Conservation (phyloP, 2,113 vertebrate species). For the Archilochus colubris region DNA sequence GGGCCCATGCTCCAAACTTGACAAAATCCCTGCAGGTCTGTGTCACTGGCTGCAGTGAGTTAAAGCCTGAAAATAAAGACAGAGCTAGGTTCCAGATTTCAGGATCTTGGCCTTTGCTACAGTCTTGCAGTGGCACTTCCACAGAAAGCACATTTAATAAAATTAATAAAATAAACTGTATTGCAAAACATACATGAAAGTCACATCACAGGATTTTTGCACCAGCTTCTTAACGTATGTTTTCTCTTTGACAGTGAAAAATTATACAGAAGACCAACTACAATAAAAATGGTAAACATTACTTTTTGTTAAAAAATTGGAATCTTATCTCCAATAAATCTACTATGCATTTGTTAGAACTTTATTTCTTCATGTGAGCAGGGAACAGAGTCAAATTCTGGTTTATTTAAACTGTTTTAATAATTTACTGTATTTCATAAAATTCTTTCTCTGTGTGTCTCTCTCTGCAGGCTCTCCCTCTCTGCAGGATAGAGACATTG, state of each 20-base stretch:
- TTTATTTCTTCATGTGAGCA: not conserved
- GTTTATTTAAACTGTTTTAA: not conserved
- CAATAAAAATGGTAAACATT: not conserved
- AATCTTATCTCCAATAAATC: not conserved
- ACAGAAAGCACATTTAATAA: not conserved
- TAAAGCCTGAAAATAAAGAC: not conserved
- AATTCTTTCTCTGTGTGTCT: not conserved
- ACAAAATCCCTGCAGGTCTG: not conserved
- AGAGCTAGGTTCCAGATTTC: not conserved
- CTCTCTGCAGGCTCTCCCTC: not conserved
- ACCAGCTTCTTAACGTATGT: not conserved
- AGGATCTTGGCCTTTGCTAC: not conserved
- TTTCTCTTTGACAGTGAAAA: not conserved
- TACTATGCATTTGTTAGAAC: not conserved
- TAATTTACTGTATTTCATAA: not conserved
- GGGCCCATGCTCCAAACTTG: not conserved
- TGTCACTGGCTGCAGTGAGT: not conserved
- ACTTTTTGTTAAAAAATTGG: not conserved
- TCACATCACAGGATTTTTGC: not conserved
- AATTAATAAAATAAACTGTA: not conserved
- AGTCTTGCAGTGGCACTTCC: not conserved
- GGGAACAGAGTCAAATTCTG: not conserved
- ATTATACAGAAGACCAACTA: not conserved
- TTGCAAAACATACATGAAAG: not conserved
- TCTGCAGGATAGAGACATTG: not conserved